A percentile compares a stretch with the other conserved stretches of the same genome.
Evolutionary conservation across 2,888 invertebrate species (phyloP).

Genomic region (Agriotes lineatus): DNA sequence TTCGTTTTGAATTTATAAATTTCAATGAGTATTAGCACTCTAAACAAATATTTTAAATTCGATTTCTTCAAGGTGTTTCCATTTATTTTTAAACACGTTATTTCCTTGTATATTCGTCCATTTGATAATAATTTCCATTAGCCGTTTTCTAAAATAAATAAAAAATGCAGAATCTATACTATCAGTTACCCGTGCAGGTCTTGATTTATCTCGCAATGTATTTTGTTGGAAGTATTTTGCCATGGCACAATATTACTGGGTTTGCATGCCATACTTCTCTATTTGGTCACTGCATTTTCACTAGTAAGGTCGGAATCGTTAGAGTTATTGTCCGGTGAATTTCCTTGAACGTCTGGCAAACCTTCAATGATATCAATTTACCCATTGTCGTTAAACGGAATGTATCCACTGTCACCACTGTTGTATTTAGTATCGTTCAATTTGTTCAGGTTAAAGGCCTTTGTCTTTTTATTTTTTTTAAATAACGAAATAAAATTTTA

Average conservation of each 20-base stretch:
- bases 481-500: neutral
- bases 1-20: neutral
- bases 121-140: conserved; percentile 9
- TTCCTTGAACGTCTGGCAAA: neutral
- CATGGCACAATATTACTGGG: no score
- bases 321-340: neutral
- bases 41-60: conserved; percentile 20
- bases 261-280: no score
- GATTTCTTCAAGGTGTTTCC: conserved; percentile 14
- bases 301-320: neutral
- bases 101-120: conserved; percentile 13
- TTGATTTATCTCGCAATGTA: no score
- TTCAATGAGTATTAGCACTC: neutral
- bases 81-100: conserved; percentile 9
- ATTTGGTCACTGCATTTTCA: neutral
- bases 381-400: no score
- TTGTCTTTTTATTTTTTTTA: conserved; percentile 19
- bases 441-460: conserved; percentile 14
- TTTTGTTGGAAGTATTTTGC: no score
- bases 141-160: no score
- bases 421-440: conserved; percentile 23
- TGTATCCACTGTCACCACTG: neutral
- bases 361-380: neutral
- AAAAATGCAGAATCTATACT: no score
- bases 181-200: no score